Evolutionary conservation across 1,140 invertebrate genomes (phyloP), one percentile per base, ranked within the genome.

Genomic region (Ceratina japonica): DNA sequence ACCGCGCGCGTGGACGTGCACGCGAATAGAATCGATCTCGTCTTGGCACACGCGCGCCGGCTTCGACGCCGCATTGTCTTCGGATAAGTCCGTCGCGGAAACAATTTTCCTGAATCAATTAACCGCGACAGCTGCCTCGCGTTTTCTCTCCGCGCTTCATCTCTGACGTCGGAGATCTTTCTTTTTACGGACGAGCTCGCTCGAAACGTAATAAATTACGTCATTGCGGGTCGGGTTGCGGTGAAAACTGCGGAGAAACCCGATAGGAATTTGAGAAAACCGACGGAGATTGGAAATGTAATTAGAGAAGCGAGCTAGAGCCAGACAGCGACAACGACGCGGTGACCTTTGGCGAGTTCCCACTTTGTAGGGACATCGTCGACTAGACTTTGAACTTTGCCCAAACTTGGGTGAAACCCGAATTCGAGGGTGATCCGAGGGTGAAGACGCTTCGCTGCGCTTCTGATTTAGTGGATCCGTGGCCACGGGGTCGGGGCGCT

Each of bases 391-490:
- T 79, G 61, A 75, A 62, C 58, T 71, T 63, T 75, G 73, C 64
- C 63, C 58, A 64, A 86, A 86, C 75, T 82, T 63, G 56, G n/a
- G 71, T 56, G 64, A 74, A 81, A 62, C 59, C 65, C 65, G 49
- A 79, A 81, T 65, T 81, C 78, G 52, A 61, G 64, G 80, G 59
- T 82, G 78, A 88, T 86, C 82, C 81, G 68, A 77, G 77, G 75
- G 81, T 70, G 83, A 86, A 83, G 87, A 89, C 85, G 88, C 88
- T 90, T 84, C 82, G 87, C 86, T 89, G 89, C 87, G 74, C 85
- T 88, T 88, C 84, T 90, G 89, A 89, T 90, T 89, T 90, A 90
- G 76, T 82, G 77, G 79, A 86, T 79, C 74, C 79, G 64, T 69
- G 78, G 85, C 75, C 83, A 81, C 75, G 77, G 75, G 76, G 63